A percentile compares a stretch with the other conserved stretches of the same genome.
These are phyloP conservation scores for Mesitornis unicolor DNA, from an alignment of 2,113 vertebrate genomes.

Conservation along the genomic window DNA sequence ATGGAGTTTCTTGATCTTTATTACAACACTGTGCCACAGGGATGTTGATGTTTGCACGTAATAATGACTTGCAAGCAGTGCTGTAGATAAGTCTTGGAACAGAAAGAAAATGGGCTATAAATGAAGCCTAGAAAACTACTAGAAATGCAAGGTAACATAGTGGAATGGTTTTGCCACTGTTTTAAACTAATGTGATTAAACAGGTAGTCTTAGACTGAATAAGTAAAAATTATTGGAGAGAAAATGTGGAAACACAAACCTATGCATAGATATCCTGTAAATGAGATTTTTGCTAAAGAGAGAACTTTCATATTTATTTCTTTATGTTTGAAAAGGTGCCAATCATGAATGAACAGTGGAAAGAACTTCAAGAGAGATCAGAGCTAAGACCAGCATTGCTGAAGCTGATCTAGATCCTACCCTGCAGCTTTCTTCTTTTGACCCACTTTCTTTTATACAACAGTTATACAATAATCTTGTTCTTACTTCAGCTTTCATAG, in stretches of 20 bases:
- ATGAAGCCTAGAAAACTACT: not conserved
- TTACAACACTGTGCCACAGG: not conserved
- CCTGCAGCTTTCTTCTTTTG: not conserved
- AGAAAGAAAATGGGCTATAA: not conserved
- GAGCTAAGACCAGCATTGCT: not conserved
- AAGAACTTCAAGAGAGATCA: not conserved
- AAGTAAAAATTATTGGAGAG: not conserved
- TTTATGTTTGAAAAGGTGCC: not conserved
- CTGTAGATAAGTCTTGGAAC: not conserved
- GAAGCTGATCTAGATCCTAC: not conserved
- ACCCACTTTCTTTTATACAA: not conserved
- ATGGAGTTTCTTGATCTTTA: constrained; percentile 1
- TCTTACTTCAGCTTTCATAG: not conserved
- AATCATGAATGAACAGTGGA: not conserved
- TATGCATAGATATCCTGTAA: not conserved
- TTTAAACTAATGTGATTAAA: not conserved
- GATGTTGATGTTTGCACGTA: constrained; percentile 11
- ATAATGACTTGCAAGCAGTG: not conserved
- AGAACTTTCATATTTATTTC: not conserved
- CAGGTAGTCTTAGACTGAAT: not conserved
- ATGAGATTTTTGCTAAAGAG: not conserved
- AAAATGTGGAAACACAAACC: not conserved
- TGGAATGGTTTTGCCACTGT: not conserved
- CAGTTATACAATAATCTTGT: not conserved
- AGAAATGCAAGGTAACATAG: not conserved